phyloP scores from a whole-genome alignment of 2,888 invertebrate genomes.

The Globia sparganii region DNA sequence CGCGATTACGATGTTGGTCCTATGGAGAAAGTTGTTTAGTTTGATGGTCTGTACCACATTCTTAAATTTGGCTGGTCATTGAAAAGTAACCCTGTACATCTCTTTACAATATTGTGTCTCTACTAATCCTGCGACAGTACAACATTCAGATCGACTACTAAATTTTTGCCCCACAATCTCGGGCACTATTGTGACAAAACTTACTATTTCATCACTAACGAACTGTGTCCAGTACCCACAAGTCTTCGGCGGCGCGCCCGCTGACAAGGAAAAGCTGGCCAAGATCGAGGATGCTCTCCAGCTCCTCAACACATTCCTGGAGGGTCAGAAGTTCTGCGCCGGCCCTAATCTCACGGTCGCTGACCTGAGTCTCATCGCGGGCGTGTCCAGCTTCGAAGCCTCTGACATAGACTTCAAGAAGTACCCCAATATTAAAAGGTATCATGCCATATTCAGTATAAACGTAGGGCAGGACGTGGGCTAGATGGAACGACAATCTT shows the following conservation, averaged over 20 bases:
- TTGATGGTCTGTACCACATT: too few species aligned
- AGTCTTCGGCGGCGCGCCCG: constrained; percentile 91
- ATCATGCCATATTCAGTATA: background rate
- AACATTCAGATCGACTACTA: background rate
- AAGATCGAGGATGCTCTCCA: constrained; percentile 93
- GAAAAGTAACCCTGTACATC: too few species aligned
- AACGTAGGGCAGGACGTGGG: background rate
- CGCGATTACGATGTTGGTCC: too few species aligned
- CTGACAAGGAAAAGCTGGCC: constrained; percentile 92
- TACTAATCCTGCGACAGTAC: background rate
- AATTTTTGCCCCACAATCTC: background rate
- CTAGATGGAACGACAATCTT: background rate
- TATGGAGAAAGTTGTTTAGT: too few species aligned
- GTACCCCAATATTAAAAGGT: constrained; percentile 92
- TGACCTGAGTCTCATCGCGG: constrained; percentile 93
- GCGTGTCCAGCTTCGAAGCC: constrained; percentile 93
- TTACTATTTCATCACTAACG: background rate
- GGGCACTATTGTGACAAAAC: background rate
- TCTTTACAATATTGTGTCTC: background rate
- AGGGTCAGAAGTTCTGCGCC: constrained; percentile 92
- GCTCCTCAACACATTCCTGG: constrained; percentile 93
- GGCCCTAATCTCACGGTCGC: constrained; percentile 94
- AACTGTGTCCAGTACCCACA: constrained; percentile 89
- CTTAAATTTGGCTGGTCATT: too few species aligned
- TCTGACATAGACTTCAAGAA: constrained; percentile 92